Evolutionary conservation across 1,140 invertebrate species (phyloP).

Genomic region (Andricus grossulariae): DNA sequence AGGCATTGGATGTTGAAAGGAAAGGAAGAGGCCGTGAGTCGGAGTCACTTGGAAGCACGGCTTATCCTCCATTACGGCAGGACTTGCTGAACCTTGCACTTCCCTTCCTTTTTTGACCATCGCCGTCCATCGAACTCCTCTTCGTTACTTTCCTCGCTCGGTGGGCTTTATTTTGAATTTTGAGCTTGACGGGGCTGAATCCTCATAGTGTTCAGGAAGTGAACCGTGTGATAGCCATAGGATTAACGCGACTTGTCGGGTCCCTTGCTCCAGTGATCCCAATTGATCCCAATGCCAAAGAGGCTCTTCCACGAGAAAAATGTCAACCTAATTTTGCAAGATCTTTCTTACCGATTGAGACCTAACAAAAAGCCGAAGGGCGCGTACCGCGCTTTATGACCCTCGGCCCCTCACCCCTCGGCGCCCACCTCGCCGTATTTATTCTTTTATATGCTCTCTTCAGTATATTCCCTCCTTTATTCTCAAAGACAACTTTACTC

Average conservation of each 20-base stretch:
- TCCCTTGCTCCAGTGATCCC: slow-evolving; percentile 32
- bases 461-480: neutral
- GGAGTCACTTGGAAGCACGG: slow-evolving; percentile 58
- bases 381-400: slow-evolving; percentile 29
- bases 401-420: neutral
- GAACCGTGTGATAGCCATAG: slow-evolving; percentile 62
- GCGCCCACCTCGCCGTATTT: neutral
- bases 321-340: slow-evolving; percentile 66
- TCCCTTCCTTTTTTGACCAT: neutral
- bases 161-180: slow-evolving; percentile 61
- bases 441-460: neutral
- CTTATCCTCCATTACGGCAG: slow-evolving; percentile 67
- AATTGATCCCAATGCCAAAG: slow-evolving; percentile 32
- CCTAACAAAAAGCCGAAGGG: slow-evolving; percentile 42
- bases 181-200: slow-evolving; percentile 47
- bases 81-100: slow-evolving; percentile 37
- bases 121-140: neutral
- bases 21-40: slow-evolving; percentile 35
- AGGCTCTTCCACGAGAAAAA: slow-evolving; percentile 52
- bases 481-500: slow-evolving; percentile 8
- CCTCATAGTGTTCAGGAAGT: slow-evolving; percentile 56
- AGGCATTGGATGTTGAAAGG: neutral
- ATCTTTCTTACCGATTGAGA: slow-evolving; percentile 40
- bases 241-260: slow-evolving; percentile 63
- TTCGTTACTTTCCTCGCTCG: slow-evolving; percentile 33